Evolutionary conservation across 2,113 vertebrate genomes (phyloP), one percentile per base, ranked within the genome.

Genomic region (Dolichallabes microphthalmus): DNA sequence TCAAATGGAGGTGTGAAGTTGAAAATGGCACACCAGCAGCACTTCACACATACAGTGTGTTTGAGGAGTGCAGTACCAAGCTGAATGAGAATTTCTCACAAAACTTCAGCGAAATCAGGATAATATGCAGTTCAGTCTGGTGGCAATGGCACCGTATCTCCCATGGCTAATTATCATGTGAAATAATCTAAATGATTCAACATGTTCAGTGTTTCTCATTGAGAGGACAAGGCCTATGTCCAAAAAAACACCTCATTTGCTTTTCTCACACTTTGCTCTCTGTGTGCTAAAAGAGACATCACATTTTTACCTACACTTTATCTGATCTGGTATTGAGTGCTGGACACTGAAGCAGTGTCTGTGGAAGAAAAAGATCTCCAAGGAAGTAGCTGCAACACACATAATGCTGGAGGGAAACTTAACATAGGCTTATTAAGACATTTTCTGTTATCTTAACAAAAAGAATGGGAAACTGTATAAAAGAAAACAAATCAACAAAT

Each of bases 11-110:
- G 86, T 88, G 88, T 89, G 88, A 90, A 82, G 84, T 83, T 85
- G 84, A 86, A 89, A 89, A 90, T 89, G 88, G 87, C 82, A 88
- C 85, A 86, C 85, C 85, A 86, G 73, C 73, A 75, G 82, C 75
- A 86, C 76, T 84, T 90, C 86, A 82, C 86, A 86, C 74, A 84
- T 87, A 66, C 60, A 53, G 35, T 52, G 76, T 82, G 85, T 80
- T 74, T 75, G 87, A 78, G 82, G 19, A 76, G 74, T 79, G 66
- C 80, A 85, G 79, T 55, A 80, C 39, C 82, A 86, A 66, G 79
- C 83, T 73, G 85, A 85, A 82, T 79, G 57, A 66, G 74, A 80
- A 80, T 85, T 85, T 78, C 79, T 82, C 85, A 27, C 53, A 77
- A 82, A 82, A 35, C 78, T 73, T 53, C 50, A 7, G 45, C 85